Base-by-base conservation (phyloP, 2,113 vertebrate species). In the Stigmatopora argus region DNA sequence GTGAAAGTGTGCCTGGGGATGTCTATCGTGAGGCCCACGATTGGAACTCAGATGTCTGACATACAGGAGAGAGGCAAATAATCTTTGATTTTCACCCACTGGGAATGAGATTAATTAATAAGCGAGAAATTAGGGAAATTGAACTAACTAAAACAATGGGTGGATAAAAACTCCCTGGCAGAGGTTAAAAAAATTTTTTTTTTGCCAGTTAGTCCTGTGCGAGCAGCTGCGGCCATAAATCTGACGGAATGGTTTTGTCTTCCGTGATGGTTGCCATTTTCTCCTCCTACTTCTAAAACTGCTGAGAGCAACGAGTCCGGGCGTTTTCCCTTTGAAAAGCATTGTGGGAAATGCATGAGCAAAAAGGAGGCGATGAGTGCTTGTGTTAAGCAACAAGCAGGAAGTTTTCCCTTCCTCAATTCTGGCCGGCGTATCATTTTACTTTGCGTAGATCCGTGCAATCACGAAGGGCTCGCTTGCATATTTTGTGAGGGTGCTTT, bases 271-370 rank as follows among this genome's bases (percentile, higher is more conserved):
- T 66, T 64, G 41, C 64, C 53, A 34, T 57, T 38, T 68, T 62
- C 61, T 70, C 52, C 4, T 62, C 70, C 67, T 44, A 13, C 55
- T 67, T 15, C 31, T 35, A 47, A 78, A 78, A 68, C 46, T 34
- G 64, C 69, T 71, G 18, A 63, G 26, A 67, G 71, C 64, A 53
- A 71, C 72, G 72, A 69, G 77, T 64, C 71, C 53, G 64, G 71
- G 65, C 73, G 51, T 49, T 77, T 74, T 77, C 44, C 15, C 48
- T 35, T 19, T 56, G 51, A 64, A 67, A 62, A 19, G 72, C 61
- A 74, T 70, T 70, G 62, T 84, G 75, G 75, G 77, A 76, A 72
- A 53, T 65, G 64, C 59, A 72, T 77, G 65, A 73, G 47, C 21
- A 17, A 48, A 48, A 65, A 58, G 49, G 31, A 26, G 18, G 52